These are phyloP conservation scores for Catocala sponsa DNA, from an alignment of 2,888 invertebrate species.

Conservation along the genomic window DNA sequence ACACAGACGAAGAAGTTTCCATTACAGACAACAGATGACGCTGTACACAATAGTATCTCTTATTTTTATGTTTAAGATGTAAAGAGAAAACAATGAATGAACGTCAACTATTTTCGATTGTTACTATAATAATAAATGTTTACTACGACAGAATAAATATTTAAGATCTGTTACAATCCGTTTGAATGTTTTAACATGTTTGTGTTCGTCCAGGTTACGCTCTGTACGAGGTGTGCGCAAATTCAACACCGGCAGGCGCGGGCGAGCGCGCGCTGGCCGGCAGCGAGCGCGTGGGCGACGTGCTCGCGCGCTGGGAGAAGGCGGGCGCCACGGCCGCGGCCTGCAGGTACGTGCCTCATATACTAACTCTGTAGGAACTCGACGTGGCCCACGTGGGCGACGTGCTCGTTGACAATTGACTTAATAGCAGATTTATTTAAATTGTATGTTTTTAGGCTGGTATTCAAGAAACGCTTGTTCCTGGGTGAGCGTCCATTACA, in stretches of 20 bases:
- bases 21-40: too few relatives aligned
- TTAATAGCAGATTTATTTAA: not conserved
- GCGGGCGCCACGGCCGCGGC: constrained; percentile 92
- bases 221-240: constrained; percentile 96
- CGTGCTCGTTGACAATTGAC: too few relatives aligned
- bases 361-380: not conserved
- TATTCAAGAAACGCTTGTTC: constrained; percentile 84
- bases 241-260: constrained; percentile 85
- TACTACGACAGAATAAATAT: too few relatives aligned
- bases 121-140: too few relatives aligned
- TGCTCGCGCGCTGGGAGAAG: constrained; percentile 98
- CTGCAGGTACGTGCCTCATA: constrained; percentile 71
- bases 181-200: not conserved
- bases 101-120: too few relatives aligned
- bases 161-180: too few relatives aligned
- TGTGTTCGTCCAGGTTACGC: constrained; percentile 91
- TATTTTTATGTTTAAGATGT: too few relatives aligned
- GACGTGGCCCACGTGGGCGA: constrained; percentile 91
- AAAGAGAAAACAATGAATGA: too few relatives aligned
- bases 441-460: constrained; percentile 58
- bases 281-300: constrained; percentile 97
- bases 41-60: too few relatives aligned
- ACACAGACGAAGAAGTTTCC: too few relatives aligned
- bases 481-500: constrained; percentile 80
- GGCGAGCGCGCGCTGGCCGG: constrained; percentile 94